Percentiles rank a stretch among this genome's conserved stretches.
These are phyloP conservation scores for Drepana falcataria DNA, from an alignment of 2,888 invertebrate genomes.

Conservation along the genomic window DNA sequence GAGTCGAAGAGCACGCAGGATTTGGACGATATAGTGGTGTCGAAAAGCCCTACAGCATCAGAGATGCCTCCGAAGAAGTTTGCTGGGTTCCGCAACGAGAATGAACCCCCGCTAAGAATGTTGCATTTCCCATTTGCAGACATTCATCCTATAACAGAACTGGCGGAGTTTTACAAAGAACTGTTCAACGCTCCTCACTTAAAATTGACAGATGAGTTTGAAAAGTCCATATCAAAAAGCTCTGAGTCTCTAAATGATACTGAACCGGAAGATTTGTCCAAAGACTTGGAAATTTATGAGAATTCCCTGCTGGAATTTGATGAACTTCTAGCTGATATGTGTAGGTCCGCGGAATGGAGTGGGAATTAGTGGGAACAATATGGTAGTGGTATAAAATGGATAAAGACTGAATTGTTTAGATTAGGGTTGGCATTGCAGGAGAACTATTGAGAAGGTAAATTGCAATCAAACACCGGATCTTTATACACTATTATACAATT, in stretches of 20 bases:
- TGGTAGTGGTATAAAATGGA: slow-evolving; percentile 13
- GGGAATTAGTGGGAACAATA: slow-evolving; percentile 46
- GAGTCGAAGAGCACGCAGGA: slow-evolving; percentile 62
- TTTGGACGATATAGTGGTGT: slow-evolving; percentile 38
- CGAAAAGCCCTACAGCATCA: slow-evolving; percentile 60
- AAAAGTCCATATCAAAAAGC: slow-evolving; percentile 24
- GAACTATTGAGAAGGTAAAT: too few species aligned
- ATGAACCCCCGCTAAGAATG: slow-evolving; percentile 83
- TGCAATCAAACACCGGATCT: too few species aligned
- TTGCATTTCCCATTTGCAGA: slow-evolving; percentile 89
- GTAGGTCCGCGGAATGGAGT: slow-evolving; percentile 81
- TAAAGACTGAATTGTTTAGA: slow-evolving; percentile 33
- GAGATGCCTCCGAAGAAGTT: slow-evolving; percentile 69
- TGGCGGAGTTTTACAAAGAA: slow-evolving; percentile 88
- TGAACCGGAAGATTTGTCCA: slow-evolving; percentile 77
- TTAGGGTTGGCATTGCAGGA: too few species aligned
- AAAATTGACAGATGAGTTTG: slow-evolving; percentile 48
- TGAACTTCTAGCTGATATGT: slow-evolving; percentile 84
- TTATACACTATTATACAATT: too few species aligned
- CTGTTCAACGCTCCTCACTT: slow-evolving; percentile 84
- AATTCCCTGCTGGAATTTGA: slow-evolving; percentile 86
- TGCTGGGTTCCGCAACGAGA: slow-evolving; percentile 57
- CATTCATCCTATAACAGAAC: slow-evolving; percentile 83
- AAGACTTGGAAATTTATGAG: slow-evolving; percentile 86
- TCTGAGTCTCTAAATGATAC: slow-evolving; percentile 37